Base-by-base conservation (phyloP, 2,888 invertebrate genomes). In the Pimpla rufipes region DNA sequence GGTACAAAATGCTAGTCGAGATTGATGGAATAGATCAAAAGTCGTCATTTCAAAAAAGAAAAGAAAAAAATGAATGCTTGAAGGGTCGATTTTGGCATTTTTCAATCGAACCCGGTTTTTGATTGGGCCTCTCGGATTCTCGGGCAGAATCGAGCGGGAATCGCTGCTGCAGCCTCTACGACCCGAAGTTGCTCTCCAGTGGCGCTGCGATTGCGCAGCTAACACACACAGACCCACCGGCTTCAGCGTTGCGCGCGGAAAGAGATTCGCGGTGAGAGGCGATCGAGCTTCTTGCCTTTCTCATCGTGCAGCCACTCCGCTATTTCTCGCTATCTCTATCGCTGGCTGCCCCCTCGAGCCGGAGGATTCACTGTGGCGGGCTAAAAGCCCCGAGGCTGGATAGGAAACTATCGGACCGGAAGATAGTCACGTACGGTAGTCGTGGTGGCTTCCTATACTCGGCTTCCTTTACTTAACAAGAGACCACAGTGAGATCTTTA, bases 361-460 rank as follows among this genome's bases (percentile, higher is more conserved):
- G 29, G 37, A 42, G 52, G 77, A 62, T 45, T 16, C 6, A 42
- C 29, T 70, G 37, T 37, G 2, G 16, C 21, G 62, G 52, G 40
- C n/a, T n/a, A 67, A 79, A 73, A 23, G 45, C 35, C 35, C 40
- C 35, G n/a, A 47, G 47, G 55, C 50, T 52, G 21, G 62, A 40
- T 47, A 62, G 55, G 71, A 57, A 79, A 71, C 66, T 73, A 71
- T 71, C 62, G 62, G 8, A 21, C 73, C 71, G 79, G 79, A 73
- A 79, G 64, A 73, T 50, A 67, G 37, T 77, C 68, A 70, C 52
- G 52, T 70, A 47, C 47, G 45, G 62, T 57, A 71, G 18, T 57
- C 29, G n/a, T 16, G 21, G 21, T 55, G 11, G 4, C 29, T 59
- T 73, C 18, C 35, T 18, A 62, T 35, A 62, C 62, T 40, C 37